Percentiles rank a stretch among this genome's conserved stretches.
phyloP scores from a whole-genome alignment of 2,888 invertebrate species.

The Marronus borbonicus region DNA sequence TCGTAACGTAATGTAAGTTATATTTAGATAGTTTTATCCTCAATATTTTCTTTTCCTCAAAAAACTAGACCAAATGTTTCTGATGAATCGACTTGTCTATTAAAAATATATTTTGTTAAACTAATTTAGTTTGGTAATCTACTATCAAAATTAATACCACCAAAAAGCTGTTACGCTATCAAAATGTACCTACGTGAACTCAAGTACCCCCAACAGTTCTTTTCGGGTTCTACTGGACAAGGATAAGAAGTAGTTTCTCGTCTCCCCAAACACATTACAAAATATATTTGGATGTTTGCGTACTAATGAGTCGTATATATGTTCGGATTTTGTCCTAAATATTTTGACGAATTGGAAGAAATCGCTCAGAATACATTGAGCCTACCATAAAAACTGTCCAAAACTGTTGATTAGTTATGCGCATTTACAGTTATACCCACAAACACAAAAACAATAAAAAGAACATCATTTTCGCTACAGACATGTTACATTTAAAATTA shows the following conservation, averaged over 20 bases:
- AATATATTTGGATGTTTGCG: too few species aligned
- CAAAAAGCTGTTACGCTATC: conserved; percentile 27
- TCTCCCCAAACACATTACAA: too few species aligned
- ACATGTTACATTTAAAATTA: conserved; percentile 44
- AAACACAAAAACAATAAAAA: conserved; percentile 37
- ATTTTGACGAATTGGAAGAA: conserved; percentile 8
- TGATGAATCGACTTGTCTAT: neutral
- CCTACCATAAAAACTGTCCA: neutral
- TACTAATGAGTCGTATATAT: neutral
- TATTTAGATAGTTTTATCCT: too few species aligned
- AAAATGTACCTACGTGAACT: neutral
- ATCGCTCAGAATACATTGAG: neutral
- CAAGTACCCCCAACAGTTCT: neutral
- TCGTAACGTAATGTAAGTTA: neutral
- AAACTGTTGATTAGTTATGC: conserved; percentile 1
- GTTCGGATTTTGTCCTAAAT: conserved; percentile 8
- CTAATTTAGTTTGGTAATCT: conserved; percentile 37
- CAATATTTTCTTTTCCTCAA: neutral
- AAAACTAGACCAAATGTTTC: neutral
- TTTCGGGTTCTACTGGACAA: neutral
- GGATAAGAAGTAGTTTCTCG: neutral
- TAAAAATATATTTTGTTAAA: conserved; percentile 20
- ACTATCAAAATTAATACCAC: conserved; percentile 14
- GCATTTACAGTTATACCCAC: conserved; percentile 22
- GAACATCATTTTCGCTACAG: conserved; percentile 45